Conservation (phyloP, 1,140 invertebrate species). For the Trypoxylus dichotomus region DNA sequence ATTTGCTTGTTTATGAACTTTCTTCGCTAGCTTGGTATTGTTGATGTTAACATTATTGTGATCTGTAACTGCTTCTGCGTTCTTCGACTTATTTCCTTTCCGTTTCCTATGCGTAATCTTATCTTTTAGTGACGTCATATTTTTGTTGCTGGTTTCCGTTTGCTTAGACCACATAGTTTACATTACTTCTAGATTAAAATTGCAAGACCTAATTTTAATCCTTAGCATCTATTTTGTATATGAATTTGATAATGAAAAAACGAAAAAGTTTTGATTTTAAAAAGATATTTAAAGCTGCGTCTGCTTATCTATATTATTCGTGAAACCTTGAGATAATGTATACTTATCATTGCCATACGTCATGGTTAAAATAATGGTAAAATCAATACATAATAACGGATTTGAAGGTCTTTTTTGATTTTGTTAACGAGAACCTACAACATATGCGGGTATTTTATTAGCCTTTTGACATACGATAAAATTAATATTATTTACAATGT, state of each 20-base stretch:
- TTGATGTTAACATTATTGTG: constrained; percentile 15
- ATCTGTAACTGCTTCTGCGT: constrained; percentile 27
- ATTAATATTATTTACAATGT: too few species aligned
- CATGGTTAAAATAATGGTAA: neutral
- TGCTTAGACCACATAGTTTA: constrained; percentile 48
- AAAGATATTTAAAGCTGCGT: neutral
- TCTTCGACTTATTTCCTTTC: constrained; percentile 40
- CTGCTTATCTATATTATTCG: neutral
- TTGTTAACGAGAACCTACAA: neutral
- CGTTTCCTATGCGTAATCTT: constrained; percentile 48
- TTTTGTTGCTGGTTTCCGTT: constrained; percentile 44
- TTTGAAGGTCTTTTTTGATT: neutral
- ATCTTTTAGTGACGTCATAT: constrained; percentile 46
- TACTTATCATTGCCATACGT: neutral
- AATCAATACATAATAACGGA: neutral
- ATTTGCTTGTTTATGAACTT: constrained; percentile 30
- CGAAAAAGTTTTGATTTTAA: neutral
- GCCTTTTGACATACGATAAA: neutral
- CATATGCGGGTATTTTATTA: neutral
- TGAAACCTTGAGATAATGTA: neutral
- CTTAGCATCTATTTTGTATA: neutral
- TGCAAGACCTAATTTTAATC: neutral
- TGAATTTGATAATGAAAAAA: neutral
- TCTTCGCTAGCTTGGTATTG: neutral
- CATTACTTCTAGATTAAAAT: neutral